A percentile compares a stretch with the other conserved stretches of the same genome.
Conservation (phyloP, 2,888 invertebrate genomes). For the Candidula unifasciata region DNA sequence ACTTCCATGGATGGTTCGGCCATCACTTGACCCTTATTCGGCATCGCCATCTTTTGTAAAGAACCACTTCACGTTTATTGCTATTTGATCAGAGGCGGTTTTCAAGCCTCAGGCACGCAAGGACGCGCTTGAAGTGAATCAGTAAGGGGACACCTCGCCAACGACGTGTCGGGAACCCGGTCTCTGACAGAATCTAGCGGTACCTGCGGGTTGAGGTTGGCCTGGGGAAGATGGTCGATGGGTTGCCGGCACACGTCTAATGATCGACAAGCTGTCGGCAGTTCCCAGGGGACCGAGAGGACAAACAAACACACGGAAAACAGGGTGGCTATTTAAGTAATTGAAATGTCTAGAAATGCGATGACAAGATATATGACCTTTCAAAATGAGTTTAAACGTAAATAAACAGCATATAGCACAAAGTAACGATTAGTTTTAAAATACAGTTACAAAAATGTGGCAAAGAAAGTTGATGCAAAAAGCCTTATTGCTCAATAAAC, state of each 20-base stretch:
- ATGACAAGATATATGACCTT: not conserved
- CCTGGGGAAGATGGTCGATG: not conserved
- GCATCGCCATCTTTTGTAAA: not conserved
- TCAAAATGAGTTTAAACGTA: too few relatives aligned
- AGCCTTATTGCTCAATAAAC: too few relatives aligned
- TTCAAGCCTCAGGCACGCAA: slow-evolving; percentile 13
- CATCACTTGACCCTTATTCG: slow-evolving; percentile 36
- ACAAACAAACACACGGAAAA: not conserved
- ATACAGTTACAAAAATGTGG: too few relatives aligned
- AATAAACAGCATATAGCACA: too few relatives aligned
- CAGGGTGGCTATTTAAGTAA: not conserved
- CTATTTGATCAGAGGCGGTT: slow-evolving; percentile 32
- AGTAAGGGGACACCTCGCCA: not conserved
- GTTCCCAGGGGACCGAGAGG: not conserved
- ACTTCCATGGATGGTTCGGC: slow-evolving; percentile 18
- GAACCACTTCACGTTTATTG: slow-evolving; percentile 40
- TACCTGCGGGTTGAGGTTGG: not conserved
- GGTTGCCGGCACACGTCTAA: not conserved
- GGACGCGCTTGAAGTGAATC: not conserved
- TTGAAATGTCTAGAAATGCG: not conserved
- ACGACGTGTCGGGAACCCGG: slow-evolving; percentile 12
- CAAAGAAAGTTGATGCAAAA: too few relatives aligned
- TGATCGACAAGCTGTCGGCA: not conserved
- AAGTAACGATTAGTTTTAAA: too few relatives aligned
- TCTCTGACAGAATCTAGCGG: not conserved